Conservation (phyloP, 2,888 invertebrate genomes). For the Mythimna albipuncta region DNA sequence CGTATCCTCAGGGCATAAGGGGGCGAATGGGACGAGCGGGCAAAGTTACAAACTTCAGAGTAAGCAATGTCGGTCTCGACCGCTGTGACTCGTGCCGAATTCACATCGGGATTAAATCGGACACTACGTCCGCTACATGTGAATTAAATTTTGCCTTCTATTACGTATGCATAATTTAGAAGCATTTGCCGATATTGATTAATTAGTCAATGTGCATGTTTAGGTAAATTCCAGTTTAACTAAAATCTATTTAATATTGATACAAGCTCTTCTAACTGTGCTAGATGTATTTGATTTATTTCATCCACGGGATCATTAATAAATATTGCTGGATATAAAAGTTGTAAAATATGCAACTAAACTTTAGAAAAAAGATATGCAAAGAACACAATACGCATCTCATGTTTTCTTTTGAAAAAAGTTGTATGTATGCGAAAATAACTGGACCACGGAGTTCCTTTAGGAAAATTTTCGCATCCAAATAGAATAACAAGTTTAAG, state of each 20-base stretch:
- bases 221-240: conserved; percentile 2
- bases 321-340: not conserved
- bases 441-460: conserved; percentile 45
- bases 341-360: conserved; percentile 1
- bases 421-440: conserved; percentile 20
- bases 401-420: conserved; percentile 33
- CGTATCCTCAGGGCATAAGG: conserved; percentile 73
- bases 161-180: conserved; percentile 59
- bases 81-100: conserved; percentile 75
- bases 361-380: conserved; percentile 3
- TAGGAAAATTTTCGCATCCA: conserved; percentile 26
- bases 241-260: conserved; percentile 12
- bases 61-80: conserved; percentile 82
- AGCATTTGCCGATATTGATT: conserved; percentile 58
- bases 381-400: conserved; percentile 31
- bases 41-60: conserved; percentile 85
- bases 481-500: conserved; percentile 48
- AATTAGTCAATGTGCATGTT: conserved; percentile 33
- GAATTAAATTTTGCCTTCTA: conserved; percentile 74
- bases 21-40: conserved; percentile 61
- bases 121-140: conserved; percentile 76
- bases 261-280: not conserved
- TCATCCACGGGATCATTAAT: not conserved
- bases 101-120: conserved; percentile 82
- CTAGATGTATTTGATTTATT: not conserved